phyloP scores from a whole-genome alignment of 2,888 invertebrate genomes.

The Notodonta dromedarius region DNA sequence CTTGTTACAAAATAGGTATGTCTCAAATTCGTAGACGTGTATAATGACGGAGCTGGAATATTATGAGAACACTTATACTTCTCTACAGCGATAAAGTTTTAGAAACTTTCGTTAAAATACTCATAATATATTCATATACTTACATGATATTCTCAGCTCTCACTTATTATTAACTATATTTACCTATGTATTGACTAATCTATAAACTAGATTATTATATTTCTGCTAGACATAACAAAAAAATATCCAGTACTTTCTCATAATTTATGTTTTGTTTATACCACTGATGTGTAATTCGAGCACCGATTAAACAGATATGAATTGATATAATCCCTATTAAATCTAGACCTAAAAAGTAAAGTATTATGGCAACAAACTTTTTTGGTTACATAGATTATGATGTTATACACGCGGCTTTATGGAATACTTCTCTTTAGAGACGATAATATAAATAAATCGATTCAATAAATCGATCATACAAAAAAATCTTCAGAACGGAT shows the following conservation, averaged over 20 bases:
- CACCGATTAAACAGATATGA: conserved; percentile 68
- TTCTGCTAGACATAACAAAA: conserved; percentile 67
- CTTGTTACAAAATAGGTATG: conserved; percentile 18
- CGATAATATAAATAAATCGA: conserved; percentile 12
- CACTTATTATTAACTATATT: conserved; percentile 37
- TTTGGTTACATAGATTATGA: conserved; percentile 63
- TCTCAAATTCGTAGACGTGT: conserved; percentile 25
- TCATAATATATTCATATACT: conserved; percentile 2
- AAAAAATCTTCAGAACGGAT: conserved; percentile 53
- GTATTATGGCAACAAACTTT: conserved; percentile 75
- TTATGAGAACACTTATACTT: conserved; percentile 50
- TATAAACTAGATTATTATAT: conserved; percentile 61
- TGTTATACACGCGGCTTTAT: conserved; percentile 28
- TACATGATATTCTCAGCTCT: conserved; percentile 34
- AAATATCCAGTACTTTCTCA: conserved; percentile 61
- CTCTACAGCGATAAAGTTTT: conserved; percentile 43
- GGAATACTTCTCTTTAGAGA: conserved; percentile 28
- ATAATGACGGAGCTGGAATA: conserved; percentile 54
- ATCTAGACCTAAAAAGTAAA: conserved; percentile 58
- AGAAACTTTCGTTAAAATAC: conserved; percentile 32
- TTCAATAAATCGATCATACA: conserved; percentile 13
- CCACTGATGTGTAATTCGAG: conserved; percentile 72
- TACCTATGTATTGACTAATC: conserved; percentile 43
- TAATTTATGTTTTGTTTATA: conserved; percentile 53
- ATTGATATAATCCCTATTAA: conserved; percentile 50